Conservation (phyloP, 2,113 vertebrate genomes). For the Urocitellus parryii region DNA sequence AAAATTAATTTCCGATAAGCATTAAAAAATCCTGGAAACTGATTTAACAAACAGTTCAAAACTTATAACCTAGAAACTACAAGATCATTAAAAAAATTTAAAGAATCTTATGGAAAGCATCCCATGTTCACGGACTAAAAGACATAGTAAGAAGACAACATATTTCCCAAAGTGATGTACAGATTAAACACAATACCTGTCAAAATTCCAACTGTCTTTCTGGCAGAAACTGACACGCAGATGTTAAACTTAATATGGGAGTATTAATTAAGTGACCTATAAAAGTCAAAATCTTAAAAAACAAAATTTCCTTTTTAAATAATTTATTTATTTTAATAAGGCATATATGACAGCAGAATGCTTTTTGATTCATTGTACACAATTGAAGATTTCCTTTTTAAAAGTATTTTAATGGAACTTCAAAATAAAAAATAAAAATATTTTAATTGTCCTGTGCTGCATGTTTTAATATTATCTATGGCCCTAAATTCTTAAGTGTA, state of each 20-base stretch:
- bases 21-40: background rate
- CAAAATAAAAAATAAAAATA: too few species aligned
- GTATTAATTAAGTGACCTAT: background rate
- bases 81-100: background rate
- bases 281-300: slow-evolving; percentile 14
- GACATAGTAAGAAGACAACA: background rate
- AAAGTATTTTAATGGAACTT: slow-evolving; percentile 55
- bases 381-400: background rate
- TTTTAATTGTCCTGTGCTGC: background rate
- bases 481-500: slow-evolving; percentile 26
- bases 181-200: background rate
- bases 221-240: background rate
- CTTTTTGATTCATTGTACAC: too few species aligned
- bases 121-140: background rate
- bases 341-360: too few species aligned
- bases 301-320: too few species aligned
- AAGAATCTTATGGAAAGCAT: background rate
- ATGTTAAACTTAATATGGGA: background rate
- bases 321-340: too few species aligned
- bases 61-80: background rate
- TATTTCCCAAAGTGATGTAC: background rate
- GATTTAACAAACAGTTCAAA: background rate
- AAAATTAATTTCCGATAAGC: background rate
- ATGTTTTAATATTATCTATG: slow-evolving; percentile 21
- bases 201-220: background rate